These are phyloP conservation scores for Labeo catla DNA, from an alignment of 2,113 vertebrate species.

Conservation along the genomic window DNA sequence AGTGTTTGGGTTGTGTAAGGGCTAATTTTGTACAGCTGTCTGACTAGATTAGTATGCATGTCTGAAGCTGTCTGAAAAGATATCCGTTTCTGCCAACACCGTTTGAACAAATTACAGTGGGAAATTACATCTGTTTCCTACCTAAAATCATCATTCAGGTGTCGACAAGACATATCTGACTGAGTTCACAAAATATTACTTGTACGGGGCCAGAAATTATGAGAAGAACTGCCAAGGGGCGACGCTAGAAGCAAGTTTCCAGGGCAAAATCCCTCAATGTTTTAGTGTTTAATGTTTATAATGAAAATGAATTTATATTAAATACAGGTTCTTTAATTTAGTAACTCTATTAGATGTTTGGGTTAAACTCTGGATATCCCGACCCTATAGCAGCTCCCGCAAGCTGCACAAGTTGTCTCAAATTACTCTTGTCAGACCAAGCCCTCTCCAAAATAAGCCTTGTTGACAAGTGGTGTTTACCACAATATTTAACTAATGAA, in stretches of 20 bases:
- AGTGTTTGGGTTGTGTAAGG: neutral
- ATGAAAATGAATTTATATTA: neutral
- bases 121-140: slow-evolving; percentile 8
- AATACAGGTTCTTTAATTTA: neutral
- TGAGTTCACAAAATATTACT: neutral
- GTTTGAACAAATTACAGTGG: slow-evolving; percentile 23
- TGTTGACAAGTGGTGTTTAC: slow-evolving; percentile 9
- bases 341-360: neutral
- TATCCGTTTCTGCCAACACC: neutral
- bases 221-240: neutral
- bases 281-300: neutral
- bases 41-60: slow-evolving; percentile 29
- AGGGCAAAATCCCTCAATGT: neutral
- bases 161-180: neutral
- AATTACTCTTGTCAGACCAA: neutral
- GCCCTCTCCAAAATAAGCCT: slow-evolving; percentile 34
- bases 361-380: neutral
- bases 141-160: neutral
- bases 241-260: neutral
- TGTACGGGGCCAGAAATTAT: neutral
- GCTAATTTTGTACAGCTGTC: slow-evolving; percentile 20
- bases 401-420: neutral
- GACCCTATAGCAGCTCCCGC: neutral
- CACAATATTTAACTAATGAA: slow-evolving; percentile 30
- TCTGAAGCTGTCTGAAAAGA: slow-evolving; percentile 19